Evolutionary conservation across 2,888 invertebrate species (phyloP).

Genomic region (Chalcis sispes): DNA sequence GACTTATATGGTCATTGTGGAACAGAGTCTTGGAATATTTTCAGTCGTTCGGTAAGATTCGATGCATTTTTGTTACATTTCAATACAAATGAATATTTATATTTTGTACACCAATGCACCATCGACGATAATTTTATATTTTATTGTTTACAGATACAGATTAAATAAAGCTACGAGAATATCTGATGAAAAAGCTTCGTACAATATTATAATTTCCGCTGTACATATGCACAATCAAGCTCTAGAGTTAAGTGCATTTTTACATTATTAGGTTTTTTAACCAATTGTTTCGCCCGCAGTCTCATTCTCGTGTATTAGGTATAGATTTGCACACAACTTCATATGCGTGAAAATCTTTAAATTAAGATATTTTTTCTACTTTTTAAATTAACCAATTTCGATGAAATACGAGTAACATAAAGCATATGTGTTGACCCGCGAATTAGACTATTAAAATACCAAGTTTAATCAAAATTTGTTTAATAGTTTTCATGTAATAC

Average conservation of each 20-base stretch:
- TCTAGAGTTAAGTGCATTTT: slow-evolving; percentile 21
- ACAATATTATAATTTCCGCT: slow-evolving; percentile 3
- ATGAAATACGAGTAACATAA: too few relatives aligned
- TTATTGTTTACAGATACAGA: background rate
- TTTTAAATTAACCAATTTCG: too few relatives aligned
- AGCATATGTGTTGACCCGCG: too few relatives aligned
- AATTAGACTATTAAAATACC: too few relatives aligned
- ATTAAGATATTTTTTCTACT: too few relatives aligned
- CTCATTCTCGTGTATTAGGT: too few relatives aligned
- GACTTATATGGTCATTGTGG: background rate
- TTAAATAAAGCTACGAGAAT: background rate
- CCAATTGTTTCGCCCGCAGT: too few relatives aligned
- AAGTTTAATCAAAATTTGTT: too few relatives aligned
- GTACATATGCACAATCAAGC: background rate
- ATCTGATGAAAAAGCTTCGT: background rate
- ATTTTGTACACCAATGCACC: background rate
- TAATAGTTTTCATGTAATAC: too few relatives aligned
- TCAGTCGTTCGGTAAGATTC: slow-evolving; percentile 7
- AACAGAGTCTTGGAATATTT: slow-evolving; percentile 15
- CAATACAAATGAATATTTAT: background rate
- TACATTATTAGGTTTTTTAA: too few relatives aligned
- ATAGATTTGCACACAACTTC: too few relatives aligned
- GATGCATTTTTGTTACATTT: background rate
- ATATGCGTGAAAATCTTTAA: too few relatives aligned
- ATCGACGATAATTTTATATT: background rate